Percentiles rank a stretch among this genome's conserved stretches.
Conservation (phyloP, 2,797 vertebrate genomes). For the Lutjanus campechanus region DNA sequence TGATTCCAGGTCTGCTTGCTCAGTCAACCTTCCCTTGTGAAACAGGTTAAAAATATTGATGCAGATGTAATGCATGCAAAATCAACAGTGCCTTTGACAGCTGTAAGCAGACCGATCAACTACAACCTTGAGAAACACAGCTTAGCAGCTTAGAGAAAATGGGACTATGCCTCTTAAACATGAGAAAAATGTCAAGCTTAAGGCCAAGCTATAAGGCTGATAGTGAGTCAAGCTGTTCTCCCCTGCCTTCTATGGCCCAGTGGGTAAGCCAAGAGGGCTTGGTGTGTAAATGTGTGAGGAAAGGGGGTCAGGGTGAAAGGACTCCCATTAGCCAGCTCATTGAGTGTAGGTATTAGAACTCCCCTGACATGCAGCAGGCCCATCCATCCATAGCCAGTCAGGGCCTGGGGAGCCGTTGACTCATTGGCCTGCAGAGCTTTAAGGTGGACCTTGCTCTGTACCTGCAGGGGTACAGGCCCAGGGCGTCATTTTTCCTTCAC, state of each 20-base stretch:
- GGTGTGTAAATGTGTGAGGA: conserved; percentile 77
- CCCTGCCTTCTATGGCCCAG: conserved; percentile 50
- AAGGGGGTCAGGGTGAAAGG: conserved; percentile 78
- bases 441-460: conserved; percentile 54
- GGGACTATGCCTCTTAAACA: conserved; percentile 54
- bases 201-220: conserved; percentile 45
- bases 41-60: conserved; percentile 56
- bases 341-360: conserved; percentile 77
- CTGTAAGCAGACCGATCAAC: conserved; percentile 45
- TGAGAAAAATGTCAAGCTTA: conserved; percentile 68
- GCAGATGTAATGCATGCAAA: conserved; percentile 47
- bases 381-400: conserved; percentile 75
- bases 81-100: conserved; percentile 52
- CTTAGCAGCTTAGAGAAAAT: conserved; percentile 62
- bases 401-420: conserved; percentile 70
- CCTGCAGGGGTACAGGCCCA: conserved; percentile 27
- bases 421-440: conserved; percentile 65
- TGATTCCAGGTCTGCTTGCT: conserved; percentile 3
- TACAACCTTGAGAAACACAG: conserved; percentile 58
- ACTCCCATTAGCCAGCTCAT: conserved; percentile 82
- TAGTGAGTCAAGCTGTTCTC: conserved; percentile 44
- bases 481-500: background rate
- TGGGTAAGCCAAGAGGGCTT: conserved; percentile 68
- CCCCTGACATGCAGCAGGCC: conserved; percentile 66
- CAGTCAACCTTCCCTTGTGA: conserved; percentile 39